Conservation (phyloP, 1,140 invertebrate genomes). For the Cherax destructor region DNA sequence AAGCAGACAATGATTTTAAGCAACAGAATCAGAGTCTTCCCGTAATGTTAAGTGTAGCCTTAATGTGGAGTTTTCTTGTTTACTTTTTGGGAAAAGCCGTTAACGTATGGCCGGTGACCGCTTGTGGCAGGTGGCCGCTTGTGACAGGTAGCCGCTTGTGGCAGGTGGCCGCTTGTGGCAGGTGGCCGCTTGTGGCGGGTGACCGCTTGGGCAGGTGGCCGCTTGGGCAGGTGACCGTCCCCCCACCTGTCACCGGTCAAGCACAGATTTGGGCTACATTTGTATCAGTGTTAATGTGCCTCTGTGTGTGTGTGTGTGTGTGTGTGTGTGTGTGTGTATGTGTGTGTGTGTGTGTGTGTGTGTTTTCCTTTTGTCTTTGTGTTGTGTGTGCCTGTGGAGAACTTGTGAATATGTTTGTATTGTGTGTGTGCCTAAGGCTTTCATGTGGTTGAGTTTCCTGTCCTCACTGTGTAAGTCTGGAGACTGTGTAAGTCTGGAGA, state of each 20-base stretch:
- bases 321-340: slow-evolving; percentile 23
- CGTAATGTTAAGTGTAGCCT: slow-evolving; percentile 1
- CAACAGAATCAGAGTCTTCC: slow-evolving; percentile 39
- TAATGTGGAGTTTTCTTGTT: slow-evolving; percentile 8
- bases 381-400: slow-evolving; percentile 11
- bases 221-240: too few species aligned
- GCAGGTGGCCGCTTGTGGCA: too few species aligned
- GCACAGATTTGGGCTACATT: not conserved
- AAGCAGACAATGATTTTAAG: not conserved
- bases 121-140: too few species aligned
- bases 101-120: too few species aligned
- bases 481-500: not conserved
- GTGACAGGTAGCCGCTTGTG: not conserved
- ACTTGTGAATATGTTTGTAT: not conserved
- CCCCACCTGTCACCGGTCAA: not conserved
- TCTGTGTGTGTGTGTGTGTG: slow-evolving; percentile 17
- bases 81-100: too few species aligned
- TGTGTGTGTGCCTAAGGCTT: slow-evolving; percentile 9
- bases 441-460: not conserved
- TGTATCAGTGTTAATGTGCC: not conserved
- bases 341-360: not conserved
- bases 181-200: not conserved
- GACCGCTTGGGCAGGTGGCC: too few species aligned
- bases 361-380: not conserved
- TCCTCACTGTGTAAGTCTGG: not conserved